Evolutionary conservation across 2,888 invertebrate genomes (phyloP).

Genomic region (Acanthosepion esculentum): DNA sequence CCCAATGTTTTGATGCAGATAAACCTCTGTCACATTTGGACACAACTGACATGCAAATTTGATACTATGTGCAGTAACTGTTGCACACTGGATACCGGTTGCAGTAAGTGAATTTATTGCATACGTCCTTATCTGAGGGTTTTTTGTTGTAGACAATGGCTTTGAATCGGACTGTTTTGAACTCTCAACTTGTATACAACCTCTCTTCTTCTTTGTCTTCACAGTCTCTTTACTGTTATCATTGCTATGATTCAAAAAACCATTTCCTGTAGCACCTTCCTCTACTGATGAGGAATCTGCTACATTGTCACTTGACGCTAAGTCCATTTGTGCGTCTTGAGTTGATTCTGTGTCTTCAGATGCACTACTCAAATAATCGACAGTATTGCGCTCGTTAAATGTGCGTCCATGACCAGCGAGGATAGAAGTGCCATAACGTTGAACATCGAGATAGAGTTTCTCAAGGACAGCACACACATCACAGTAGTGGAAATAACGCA

Average conservation of each 20-base stretch:
- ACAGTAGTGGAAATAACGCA: conserved; percentile 42
- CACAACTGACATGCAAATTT: conserved; percentile 51
- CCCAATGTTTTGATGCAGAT: conserved; percentile 42
- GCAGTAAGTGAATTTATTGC: conserved; percentile 51
- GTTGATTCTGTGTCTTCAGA: background rate
- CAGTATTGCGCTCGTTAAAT: background rate
- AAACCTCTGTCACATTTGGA: conserved; percentile 51
- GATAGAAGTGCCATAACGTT: background rate
- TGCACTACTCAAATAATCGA: background rate
- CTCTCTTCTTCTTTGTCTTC: background rate
- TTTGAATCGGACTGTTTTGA: background rate
- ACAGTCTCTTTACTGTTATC: conserved; percentile 51
- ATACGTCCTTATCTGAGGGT: conserved; percentile 25
- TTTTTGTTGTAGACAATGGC: background rate
- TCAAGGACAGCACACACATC: conserved; percentile 47
- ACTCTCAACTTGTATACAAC: background rate
- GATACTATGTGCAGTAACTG: conserved; percentile 49
- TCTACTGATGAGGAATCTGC: background rate
- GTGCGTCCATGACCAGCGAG: background rate
- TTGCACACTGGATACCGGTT: conserved; percentile 51
- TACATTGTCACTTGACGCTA: conserved; percentile 24
- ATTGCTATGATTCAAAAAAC: background rate
- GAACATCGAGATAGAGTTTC: conserved; percentile 35
- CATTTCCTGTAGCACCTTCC: background rate
- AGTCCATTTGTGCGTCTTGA: background rate